Evolutionary conservation across 2,113 vertebrate species (phyloP).

Genomic region (Crotophaga sulcirostris): DNA sequence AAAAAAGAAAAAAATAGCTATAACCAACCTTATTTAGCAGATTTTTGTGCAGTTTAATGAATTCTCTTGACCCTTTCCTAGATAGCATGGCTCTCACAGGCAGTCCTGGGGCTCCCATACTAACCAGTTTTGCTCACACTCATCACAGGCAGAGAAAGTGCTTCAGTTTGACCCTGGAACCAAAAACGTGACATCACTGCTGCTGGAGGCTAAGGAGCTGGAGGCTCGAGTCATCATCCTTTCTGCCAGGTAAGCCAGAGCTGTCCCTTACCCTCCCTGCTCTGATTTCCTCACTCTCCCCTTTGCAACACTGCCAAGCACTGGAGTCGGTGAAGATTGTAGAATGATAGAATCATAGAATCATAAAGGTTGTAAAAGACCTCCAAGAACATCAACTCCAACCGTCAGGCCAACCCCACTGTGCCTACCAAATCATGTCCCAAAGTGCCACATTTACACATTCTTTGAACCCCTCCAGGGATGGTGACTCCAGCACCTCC

Average conservation of each 20-base stretch:
- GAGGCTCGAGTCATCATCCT: constrained; percentile 98
- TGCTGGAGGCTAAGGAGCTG: constrained; percentile 96
- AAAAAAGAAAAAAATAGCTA: constrained; percentile 46
- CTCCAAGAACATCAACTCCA: no score
- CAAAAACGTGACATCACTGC: constrained; percentile 96
- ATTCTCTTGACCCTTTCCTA: constrained; percentile 67
- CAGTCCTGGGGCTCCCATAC: constrained; percentile 72
- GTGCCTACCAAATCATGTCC: no score
- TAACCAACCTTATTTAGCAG: constrained; percentile 59
- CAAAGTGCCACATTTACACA: no score
- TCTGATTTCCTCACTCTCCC: not conserved
- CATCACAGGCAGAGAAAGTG: constrained; percentile 98
- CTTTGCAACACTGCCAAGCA: rapidly evolving
- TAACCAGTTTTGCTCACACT: constrained; percentile 79
- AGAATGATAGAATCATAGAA: no score
- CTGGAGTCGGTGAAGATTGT: not conserved
- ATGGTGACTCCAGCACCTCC: no score
- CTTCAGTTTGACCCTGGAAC: constrained; percentile 97
- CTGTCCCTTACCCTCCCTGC: not conserved
- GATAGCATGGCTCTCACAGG: constrained; percentile 83
- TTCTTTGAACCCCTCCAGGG: no score
- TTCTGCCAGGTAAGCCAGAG: constrained; percentile 86
- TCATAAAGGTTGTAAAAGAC: no score
- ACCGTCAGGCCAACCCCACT: no score
- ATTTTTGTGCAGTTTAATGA: constrained; percentile 64